Percentiles rank a stretch among this genome's conserved stretches.
Conservation (phyloP, 2,888 invertebrate species). For the Drosophila helvetica region DNA sequence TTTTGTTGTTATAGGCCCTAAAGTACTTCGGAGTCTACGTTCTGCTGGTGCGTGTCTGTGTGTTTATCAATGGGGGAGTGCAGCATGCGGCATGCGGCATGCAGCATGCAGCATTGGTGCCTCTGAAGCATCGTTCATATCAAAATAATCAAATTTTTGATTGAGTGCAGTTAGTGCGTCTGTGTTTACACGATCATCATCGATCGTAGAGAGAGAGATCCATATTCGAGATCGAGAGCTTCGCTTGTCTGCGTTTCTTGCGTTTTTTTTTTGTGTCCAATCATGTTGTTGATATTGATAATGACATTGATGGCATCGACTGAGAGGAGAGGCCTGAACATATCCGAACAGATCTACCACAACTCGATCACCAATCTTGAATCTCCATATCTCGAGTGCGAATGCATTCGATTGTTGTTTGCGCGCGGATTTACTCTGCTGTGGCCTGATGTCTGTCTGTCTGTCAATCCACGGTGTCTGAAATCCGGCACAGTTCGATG, state of each 20-base stretch:
- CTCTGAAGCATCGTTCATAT: constrained; percentile 74
- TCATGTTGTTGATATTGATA: constrained; percentile 82
- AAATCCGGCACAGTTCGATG: constrained; percentile 75
- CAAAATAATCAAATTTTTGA: constrained; percentile 80
- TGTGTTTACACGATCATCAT: constrained; percentile 61
- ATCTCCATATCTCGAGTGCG: constrained; percentile 61
- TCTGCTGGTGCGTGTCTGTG: constrained; percentile 14
- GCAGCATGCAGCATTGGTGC: constrained; percentile 31
- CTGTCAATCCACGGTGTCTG: constrained; percentile 62
- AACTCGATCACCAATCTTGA: constrained; percentile 44
- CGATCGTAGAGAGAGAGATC: constrained; percentile 38
- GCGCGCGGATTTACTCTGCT: constrained; percentile 65
- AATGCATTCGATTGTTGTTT: constrained; percentile 70
- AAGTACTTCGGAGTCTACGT: constrained; percentile 18
- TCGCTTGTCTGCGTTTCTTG: constrained; percentile 22
- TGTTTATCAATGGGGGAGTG: constrained; percentile 61
- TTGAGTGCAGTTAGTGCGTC: constrained; percentile 77
- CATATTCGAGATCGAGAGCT: constrained; percentile 51
- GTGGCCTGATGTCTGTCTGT: constrained; percentile 61
- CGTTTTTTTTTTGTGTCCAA: constrained; percentile 68
- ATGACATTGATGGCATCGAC: constrained; percentile 81
- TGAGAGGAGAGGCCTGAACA: constrained; percentile 51
- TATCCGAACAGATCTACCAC: constrained; percentile 5
- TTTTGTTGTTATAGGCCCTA: constrained; percentile 64
- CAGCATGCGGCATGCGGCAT: neutral